phyloP scores from a whole-genome alignment of 2,797 vertebrate species.

The Manis pentadactyla region DNA sequence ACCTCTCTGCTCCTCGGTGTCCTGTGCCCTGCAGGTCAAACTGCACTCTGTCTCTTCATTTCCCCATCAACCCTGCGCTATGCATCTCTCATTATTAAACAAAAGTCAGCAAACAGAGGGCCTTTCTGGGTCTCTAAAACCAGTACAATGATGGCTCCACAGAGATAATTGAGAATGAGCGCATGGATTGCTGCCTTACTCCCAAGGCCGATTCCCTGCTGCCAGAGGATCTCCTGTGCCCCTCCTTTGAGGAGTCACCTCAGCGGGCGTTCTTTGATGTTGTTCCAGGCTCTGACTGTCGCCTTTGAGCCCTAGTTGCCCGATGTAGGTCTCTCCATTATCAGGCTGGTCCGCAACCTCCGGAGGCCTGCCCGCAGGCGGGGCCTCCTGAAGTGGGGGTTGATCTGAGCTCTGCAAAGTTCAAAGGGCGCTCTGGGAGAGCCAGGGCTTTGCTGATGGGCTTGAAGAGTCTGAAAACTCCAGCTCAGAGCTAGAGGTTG shows the following conservation, averaged over 20 bases:
- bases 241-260: slow-evolving; percentile 4
- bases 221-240: not conserved
- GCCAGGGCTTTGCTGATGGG: slow-evolving; percentile 17
- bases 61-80: slow-evolving; percentile 35
- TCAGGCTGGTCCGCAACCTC: not conserved
- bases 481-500: slow-evolving; percentile 39
- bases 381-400: not conserved
- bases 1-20: slow-evolving; percentile 53
- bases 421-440: slow-evolving; percentile 44
- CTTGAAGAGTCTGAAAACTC: slow-evolving; percentile 40
- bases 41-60: slow-evolving; percentile 64
- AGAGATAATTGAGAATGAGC: slow-evolving; percentile 4
- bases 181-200: not conserved
- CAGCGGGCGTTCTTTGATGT: not conserved
- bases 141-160: not conserved
- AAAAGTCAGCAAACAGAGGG: slow-evolving; percentile 26
- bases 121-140: slow-evolving; percentile 36
- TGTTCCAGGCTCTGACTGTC: not conserved
- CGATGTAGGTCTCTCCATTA: not conserved
- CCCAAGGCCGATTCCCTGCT: not conserved
- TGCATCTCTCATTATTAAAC: slow-evolving; percentile 64
- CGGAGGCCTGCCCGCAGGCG: not conserved
- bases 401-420: slow-evolving; percentile 18
- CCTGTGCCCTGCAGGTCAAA: slow-evolving; percentile 66
- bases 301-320: not conserved